A percentile compares a stretch with the other conserved stretches of the same genome.
Conservation (phyloP, 2,888 invertebrate species). For the Ypsolopha sequella region DNA sequence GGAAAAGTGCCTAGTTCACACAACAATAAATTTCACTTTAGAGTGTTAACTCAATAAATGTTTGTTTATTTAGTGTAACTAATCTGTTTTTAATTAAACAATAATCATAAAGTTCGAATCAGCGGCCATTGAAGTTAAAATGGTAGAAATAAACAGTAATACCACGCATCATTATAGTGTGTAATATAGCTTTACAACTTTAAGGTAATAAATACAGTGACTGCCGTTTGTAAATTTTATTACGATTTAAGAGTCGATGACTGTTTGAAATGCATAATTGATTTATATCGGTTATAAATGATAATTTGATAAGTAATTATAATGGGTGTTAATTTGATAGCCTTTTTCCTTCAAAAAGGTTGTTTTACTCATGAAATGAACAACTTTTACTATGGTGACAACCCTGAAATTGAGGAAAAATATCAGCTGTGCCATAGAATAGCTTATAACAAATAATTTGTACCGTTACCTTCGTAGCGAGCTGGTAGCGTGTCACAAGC, state of each 20-base stretch:
- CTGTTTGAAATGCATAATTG: conserved; percentile 63
- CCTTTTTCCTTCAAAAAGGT: no score
- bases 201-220: conserved; percentile 67
- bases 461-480: no score
- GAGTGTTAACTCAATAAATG: conserved; percentile 4
- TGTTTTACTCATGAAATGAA: no score
- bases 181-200: conserved; percentile 69
- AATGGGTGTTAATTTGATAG: no score
- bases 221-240: conserved; percentile 68
- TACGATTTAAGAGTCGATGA: conserved; percentile 68
- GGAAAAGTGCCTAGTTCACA: neutral
- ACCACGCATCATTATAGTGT: conserved; percentile 65
- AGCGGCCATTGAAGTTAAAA: conserved; percentile 58
- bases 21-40: conserved; percentile 2
- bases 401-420: no score
- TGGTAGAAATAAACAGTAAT: conserved; percentile 63
- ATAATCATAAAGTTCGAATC: conserved; percentile 53
- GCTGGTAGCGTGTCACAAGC: no score
- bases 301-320: conserved; percentile 40
- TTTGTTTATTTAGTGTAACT: conserved; percentile 28
- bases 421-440: no score
- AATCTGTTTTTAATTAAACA: conserved; percentile 55
- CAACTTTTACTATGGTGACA: no score
- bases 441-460: no score
- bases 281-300: conserved; percentile 61